Evolutionary conservation across 2,797 vertebrate species (phyloP).

Genomic region (Nothura maculosa): DNA sequence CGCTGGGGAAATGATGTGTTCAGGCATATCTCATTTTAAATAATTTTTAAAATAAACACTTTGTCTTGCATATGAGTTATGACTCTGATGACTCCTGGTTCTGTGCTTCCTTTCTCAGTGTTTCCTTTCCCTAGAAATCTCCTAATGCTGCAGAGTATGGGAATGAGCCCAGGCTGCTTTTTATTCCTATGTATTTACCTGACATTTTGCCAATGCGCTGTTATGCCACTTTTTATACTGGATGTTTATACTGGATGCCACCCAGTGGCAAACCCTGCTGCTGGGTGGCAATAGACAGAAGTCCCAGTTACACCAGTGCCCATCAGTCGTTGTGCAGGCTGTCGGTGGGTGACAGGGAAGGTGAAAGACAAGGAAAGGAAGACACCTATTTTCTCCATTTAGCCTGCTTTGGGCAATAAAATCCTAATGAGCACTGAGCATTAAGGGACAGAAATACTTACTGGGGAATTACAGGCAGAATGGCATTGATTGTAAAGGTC

Average conservation of each 20-base stretch:
- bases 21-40: background rate
- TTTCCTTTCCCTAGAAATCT: conserved; percentile 16
- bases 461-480: background rate
- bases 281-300: background rate
- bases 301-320: rapidly evolving
- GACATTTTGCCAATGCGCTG: background rate
- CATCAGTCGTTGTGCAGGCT: rapidly evolving
- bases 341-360: background rate
- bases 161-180: background rate
- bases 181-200: background rate
- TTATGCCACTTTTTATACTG: background rate
- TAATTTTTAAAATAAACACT: conserved; percentile 43
- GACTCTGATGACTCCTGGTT: conserved; percentile 32
- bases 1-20: conserved; percentile 1
- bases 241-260: too few relatives aligned
- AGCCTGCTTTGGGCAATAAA: background rate
- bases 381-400: background rate
- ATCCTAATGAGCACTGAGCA: background rate
- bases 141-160: background rate
- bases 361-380: too few relatives aligned
- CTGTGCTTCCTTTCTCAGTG: background rate
- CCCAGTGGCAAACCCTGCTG: too few relatives aligned
- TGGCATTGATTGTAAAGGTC: background rate
- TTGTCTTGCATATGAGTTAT: conserved; percentile 51
- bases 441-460: background rate